phyloP scores from a whole-genome alignment of 2,797 vertebrate genomes.

The Phalanger gymnotis region DNA sequence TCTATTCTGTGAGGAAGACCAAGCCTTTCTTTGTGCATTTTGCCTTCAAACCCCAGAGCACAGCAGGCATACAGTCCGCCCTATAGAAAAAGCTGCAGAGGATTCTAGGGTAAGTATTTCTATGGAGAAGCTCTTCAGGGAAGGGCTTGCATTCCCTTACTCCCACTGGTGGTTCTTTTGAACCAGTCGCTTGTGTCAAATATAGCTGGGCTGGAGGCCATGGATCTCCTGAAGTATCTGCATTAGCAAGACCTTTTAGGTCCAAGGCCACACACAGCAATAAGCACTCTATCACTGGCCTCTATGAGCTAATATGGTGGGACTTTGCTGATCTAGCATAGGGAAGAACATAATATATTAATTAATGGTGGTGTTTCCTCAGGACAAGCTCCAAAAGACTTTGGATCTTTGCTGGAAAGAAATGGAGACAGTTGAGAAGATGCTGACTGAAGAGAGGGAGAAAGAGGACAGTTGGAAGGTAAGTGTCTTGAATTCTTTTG shows the following conservation, averaged over 20 bases:
- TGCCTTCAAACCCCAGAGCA: constrained; percentile 25
- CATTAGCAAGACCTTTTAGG: neutral
- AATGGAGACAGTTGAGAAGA: constrained; percentile 67
- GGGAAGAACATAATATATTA: neutral
- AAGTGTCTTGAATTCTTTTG: constrained; percentile 11
- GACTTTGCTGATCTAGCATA: neutral
- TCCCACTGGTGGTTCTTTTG: neutral
- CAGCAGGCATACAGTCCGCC: constrained; percentile 12
- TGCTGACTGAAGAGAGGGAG: constrained; percentile 72
- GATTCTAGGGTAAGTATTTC: constrained; percentile 68
- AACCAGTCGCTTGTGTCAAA: neutral
- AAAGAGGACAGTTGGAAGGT: constrained; percentile 72
- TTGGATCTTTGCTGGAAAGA: constrained; percentile 63
- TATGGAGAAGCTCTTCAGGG: neutral
- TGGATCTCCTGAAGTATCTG: neutral
- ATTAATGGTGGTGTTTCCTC: constrained; percentile 42
- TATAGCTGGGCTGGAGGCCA: neutral
- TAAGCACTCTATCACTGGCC: too few species aligned
- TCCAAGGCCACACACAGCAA: neutral
- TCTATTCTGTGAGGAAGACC: constrained; percentile 7
- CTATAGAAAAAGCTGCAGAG: constrained; percentile 46
- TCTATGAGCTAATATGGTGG: neutral
- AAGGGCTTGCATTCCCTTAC: neutral
- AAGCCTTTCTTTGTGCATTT: neutral
- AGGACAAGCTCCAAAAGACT: constrained; percentile 73